phyloP scores from a whole-genome alignment of 2,797 vertebrate species.

The Enteromius paludinosus region DNA sequence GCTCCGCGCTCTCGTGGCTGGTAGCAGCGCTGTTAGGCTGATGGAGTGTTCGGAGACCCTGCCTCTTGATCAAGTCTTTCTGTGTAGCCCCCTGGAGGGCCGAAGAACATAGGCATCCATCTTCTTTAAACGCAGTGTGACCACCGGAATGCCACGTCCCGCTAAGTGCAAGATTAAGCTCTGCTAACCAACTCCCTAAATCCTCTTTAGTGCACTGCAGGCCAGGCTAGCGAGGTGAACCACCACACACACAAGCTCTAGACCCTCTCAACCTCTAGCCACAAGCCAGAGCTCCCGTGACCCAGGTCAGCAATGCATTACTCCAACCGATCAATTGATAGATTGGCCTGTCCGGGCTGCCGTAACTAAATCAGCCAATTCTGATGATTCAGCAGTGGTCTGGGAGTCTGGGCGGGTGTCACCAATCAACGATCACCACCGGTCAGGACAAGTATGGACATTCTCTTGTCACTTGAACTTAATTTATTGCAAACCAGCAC shows the following conservation, averaged over 20 bases:
- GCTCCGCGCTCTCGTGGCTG: background rate
- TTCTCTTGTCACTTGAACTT: conserved; percentile 77
- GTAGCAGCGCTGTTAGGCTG: conserved; percentile 24
- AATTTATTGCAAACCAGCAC: conserved; percentile 80
- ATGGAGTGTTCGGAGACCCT: conserved; percentile 17
- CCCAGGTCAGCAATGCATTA: conserved; percentile 75
- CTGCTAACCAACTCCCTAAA: conserved; percentile 73
- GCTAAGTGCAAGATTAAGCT: conserved; percentile 74
- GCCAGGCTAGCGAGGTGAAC: conserved; percentile 18
- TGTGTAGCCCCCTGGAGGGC: conserved; percentile 61
- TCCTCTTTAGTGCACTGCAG: conserved; percentile 65
- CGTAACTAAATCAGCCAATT: conserved; percentile 75
- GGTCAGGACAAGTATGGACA: conserved; percentile 77
- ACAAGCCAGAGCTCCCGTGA: conserved; percentile 63
- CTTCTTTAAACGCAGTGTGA: conserved; percentile 69
- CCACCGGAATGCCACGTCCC: conserved; percentile 64
- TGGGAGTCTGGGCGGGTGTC: conserved; percentile 76
- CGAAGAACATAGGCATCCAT: conserved; percentile 69
- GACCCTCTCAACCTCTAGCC: conserved; percentile 37
- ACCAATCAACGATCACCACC: conserved; percentile 78
- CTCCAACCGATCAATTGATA: conserved; percentile 73
- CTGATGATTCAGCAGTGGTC: conserved; percentile 80
- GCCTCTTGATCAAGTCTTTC: conserved; percentile 67
- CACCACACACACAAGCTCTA: conserved; percentile 32
- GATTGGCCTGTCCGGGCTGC: conserved; percentile 72